Conservation (phyloP, 2,888 invertebrate species). For the Ennomos erosarius region DNA sequence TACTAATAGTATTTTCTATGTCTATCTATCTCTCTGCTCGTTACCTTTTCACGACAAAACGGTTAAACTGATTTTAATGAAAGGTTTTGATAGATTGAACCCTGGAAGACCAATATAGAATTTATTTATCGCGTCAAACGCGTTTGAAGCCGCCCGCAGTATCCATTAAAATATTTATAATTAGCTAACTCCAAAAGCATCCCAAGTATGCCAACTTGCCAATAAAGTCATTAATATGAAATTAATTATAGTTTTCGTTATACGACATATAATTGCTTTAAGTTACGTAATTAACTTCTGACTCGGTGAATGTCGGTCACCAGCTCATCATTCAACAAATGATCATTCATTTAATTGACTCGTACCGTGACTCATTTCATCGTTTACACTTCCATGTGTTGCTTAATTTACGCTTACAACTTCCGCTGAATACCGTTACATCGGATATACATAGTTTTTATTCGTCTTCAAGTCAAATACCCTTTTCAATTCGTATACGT, state of each 20-base stretch:
- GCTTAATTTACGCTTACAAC: conserved; percentile 31
- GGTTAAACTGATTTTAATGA: too few species aligned
- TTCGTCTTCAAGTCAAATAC: neutral
- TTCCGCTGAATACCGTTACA: conserved; percentile 29
- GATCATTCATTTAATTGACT: conserved; percentile 69
- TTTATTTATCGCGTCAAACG: too few species aligned
- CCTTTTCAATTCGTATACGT: too few species aligned
- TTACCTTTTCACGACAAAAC: too few species aligned
- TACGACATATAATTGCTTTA: conserved; percentile 1
- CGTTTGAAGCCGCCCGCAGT: too few species aligned
- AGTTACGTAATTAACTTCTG: conserved; percentile 23
- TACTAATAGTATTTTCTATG: too few species aligned
- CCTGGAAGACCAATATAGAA: too few species aligned
- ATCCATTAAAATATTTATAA: too few species aligned
- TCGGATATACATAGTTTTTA: conserved; percentile 27
- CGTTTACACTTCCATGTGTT: conserved; percentile 67
- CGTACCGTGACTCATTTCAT: conserved; percentile 65
- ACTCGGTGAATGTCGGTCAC: conserved; percentile 31
- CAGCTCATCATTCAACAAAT: conserved; percentile 44
- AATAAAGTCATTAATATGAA: neutral
- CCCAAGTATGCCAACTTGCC: neutral
- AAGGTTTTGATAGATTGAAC: too few species aligned
- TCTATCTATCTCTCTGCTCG: too few species aligned
- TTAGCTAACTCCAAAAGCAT: too few species aligned
- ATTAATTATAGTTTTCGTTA: conserved; percentile 5